These are phyloP conservation scores for Netelia inedita DNA, from an alignment of 2,888 invertebrate genomes.

Conservation along the genomic window DNA sequence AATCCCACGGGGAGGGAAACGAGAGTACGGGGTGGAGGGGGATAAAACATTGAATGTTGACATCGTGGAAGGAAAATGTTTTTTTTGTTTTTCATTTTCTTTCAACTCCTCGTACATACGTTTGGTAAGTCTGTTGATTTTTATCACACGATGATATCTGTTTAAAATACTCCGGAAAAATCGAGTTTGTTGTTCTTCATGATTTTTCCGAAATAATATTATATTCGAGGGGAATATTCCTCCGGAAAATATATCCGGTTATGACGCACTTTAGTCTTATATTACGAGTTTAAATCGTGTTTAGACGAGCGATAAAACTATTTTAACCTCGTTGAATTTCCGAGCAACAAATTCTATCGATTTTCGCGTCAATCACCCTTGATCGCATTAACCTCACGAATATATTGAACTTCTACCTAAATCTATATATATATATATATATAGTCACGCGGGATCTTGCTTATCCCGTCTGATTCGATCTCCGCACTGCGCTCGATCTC, in stretches of 20 bases:
- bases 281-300: background rate
- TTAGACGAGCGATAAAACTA: background rate
- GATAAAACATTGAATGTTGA: conserved; percentile 56
- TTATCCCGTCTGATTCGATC: conserved; percentile 34
- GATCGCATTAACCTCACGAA: background rate
- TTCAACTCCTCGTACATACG: too few species aligned
- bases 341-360: background rate
- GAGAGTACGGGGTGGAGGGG: conserved; percentile 21
- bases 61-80: background rate
- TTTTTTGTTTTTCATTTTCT: background rate
- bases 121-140: too few species aligned
- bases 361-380: conserved; percentile 35
- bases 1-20: conserved; percentile 45
- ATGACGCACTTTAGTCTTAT: background rate
- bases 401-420: background rate
- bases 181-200: background rate
- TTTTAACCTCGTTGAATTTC: background rate
- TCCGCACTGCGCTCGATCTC: conserved; percentile 11
- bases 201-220: background rate
- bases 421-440: background rate
- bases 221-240: background rate
- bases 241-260: too few species aligned
- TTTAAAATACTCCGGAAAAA: background rate
- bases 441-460: background rate
- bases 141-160: too few species aligned